A percentile compares a stretch with the other conserved stretches of the same genome.
Evolutionary conservation across 2,888 invertebrate genomes (phyloP).

Genomic region (Scaptomyza cyrtandrae): DNA sequence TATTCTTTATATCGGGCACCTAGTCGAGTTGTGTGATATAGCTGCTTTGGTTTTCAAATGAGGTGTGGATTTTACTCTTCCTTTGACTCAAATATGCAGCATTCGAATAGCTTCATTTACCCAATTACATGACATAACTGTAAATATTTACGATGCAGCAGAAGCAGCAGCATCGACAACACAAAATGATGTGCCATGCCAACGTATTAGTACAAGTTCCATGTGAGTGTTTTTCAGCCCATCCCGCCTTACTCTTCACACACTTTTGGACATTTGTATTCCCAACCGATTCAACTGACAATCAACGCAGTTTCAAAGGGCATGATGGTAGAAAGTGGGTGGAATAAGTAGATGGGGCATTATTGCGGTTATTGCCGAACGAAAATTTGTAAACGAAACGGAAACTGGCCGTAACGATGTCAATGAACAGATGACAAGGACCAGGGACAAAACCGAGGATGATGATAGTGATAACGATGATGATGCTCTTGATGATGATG

Average conservation of each 20-base stretch:
- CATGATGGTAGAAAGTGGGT: slow-evolving; percentile 10
- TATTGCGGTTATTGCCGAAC: slow-evolving; percentile 77
- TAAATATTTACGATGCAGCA: slow-evolving; percentile 66
- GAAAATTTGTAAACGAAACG: slow-evolving; percentile 74
- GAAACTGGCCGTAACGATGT: slow-evolving; percentile 77
- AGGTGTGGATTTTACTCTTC: background rate
- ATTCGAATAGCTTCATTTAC: slow-evolving; percentile 69
- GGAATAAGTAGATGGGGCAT: slow-evolving; percentile 39
- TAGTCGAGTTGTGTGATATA: slow-evolving; percentile 2
- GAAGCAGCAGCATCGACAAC: slow-evolving; percentile 12
- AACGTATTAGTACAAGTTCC: slow-evolving; percentile 52
- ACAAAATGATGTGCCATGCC: slow-evolving; percentile 56
- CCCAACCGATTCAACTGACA: slow-evolving; percentile 59
- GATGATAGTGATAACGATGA: slow-evolving; percentile 19
- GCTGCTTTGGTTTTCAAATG: slow-evolving; percentile 34
- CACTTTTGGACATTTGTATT: slow-evolving; percentile 36
- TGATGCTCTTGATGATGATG: slow-evolving; percentile 34
- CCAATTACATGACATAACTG: slow-evolving; percentile 73
- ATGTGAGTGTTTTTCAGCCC: slow-evolving; percentile 17
- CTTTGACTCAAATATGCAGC: slow-evolving; percentile 33
- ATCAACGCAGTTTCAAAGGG: slow-evolving; percentile 38
- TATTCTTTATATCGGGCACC: slow-evolving; percentile 4
- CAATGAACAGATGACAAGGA: slow-evolving; percentile 72
- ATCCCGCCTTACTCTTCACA: background rate
- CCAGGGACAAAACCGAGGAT: slow-evolving; percentile 49